A percentile compares a stretch with the other conserved stretches of the same genome.
Conservation (phyloP, 2,888 invertebrate species). For the Anorthoa munda region DNA sequence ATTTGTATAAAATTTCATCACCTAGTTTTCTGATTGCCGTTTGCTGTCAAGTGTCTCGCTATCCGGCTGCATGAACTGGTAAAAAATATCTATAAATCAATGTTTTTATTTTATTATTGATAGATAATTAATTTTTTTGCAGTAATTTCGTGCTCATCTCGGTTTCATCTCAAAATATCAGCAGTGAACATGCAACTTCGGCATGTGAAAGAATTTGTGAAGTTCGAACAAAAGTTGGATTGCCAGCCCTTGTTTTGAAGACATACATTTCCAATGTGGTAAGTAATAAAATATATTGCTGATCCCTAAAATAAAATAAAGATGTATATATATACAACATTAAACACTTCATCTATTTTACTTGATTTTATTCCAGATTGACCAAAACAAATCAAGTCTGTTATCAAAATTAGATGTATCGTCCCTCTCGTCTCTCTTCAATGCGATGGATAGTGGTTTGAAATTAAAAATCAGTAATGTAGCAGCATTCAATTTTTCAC, state of each 20-base stretch:
- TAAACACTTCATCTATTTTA: background rate
- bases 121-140: background rate
- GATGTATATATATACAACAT: background rate
- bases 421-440: conserved; percentile 67
- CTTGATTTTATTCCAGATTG: background rate
- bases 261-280: background rate
- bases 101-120: background rate
- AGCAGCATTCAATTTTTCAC: conserved; percentile 61
- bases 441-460: conserved; percentile 72
- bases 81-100: background rate
- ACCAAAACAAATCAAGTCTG: background rate
- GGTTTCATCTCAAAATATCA: background rate
- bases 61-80: background rate
- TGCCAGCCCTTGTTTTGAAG: background rate
- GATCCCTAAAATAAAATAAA: background rate
- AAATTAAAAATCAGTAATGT: conserved; percentile 72
- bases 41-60: no score
- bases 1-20: no score
- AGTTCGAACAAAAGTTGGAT: conserved; percentile 6
- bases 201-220: conserved; percentile 22
- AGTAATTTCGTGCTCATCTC: conserved; percentile 10
- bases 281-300: background rate
- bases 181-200: conserved; percentile 11
- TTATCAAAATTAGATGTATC: background rate
- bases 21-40: no score